Evolutionary conservation across 1,140 invertebrate species (phyloP).

Genomic region (Orius laevigatus): DNA sequence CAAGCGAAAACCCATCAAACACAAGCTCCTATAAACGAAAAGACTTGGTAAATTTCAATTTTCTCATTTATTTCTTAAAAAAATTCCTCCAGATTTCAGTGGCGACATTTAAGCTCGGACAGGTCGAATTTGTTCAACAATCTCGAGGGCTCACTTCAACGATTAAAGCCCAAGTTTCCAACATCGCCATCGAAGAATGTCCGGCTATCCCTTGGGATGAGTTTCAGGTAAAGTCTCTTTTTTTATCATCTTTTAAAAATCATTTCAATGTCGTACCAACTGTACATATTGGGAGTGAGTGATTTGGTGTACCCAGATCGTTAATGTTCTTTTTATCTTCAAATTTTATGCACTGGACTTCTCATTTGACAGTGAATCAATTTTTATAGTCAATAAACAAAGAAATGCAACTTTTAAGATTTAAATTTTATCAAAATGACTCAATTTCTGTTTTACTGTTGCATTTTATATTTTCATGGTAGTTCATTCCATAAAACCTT

Average conservation of each 20-base stretch:
- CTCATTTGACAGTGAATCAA: too few species aligned
- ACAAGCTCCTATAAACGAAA: slow-evolving; percentile 59
- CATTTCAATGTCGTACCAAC: slow-evolving; percentile 1
- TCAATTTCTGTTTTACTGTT: too few species aligned
- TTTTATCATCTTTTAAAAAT: slow-evolving; percentile 5
- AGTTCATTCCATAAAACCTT: too few species aligned
- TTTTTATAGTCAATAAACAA: too few species aligned
- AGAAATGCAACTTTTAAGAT: too few species aligned
- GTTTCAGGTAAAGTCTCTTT: slow-evolving; percentile 55
- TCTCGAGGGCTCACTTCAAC: slow-evolving; percentile 53
- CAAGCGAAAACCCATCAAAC: slow-evolving; percentile 65
- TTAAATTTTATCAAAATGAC: too few species aligned
- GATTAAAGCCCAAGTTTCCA: slow-evolving; percentile 58
- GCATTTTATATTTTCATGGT: too few species aligned
- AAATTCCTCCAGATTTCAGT: slow-evolving; percentile 50
- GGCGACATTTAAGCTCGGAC: slow-evolving; percentile 61
- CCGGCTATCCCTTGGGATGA: slow-evolving; percentile 81
- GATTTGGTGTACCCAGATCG: neutral
- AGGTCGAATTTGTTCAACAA: slow-evolving; percentile 68
- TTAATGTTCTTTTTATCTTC: neutral
- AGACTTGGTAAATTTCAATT: slow-evolving; percentile 42
- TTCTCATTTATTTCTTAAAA: neutral
- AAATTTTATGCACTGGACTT: too few species aligned
- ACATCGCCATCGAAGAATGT: slow-evolving; percentile 63
- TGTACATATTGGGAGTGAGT: neutral